Evolutionary conservation across 2,797 vertebrate species (phyloP).

Genomic region (Iguana delicatissima): DNA sequence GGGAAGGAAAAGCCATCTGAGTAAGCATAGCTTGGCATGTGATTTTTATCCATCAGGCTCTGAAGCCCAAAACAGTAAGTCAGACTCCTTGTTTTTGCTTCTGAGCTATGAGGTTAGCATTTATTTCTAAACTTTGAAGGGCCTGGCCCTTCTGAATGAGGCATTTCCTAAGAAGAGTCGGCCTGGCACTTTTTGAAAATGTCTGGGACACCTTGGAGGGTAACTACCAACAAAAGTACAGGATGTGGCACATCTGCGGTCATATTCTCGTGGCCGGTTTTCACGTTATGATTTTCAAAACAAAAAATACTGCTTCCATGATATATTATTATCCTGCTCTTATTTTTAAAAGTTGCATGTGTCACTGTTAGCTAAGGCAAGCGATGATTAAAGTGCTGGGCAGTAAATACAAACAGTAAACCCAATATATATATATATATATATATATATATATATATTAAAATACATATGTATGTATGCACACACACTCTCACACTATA

Average conservation of each 20-base stretch:
- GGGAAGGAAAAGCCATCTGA: background rate
- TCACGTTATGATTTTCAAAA: slow-evolving; percentile 56
- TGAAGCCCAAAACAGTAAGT: background rate
- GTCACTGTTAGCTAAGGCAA: slow-evolving; percentile 69
- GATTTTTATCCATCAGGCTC: background rate
- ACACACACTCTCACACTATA: background rate
- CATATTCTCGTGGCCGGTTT: slow-evolving; percentile 45
- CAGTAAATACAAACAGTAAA: slow-evolving; percentile 76
- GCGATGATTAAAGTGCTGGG: slow-evolving; percentile 80
- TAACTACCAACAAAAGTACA: accelerated
- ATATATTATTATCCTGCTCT: slow-evolving; percentile 66
- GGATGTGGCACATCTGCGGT: accelerated
- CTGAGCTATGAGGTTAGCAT: background rate
- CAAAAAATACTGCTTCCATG: slow-evolving; percentile 70
- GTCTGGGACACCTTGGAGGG: accelerated
- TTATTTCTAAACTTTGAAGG: too few species aligned
- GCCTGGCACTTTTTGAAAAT: too few species aligned
- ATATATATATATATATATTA: background rate
- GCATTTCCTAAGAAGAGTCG: background rate
- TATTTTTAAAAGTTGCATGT: slow-evolving; percentile 58
- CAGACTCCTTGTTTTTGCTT: background rate
- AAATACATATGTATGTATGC: background rate
- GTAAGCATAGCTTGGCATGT: background rate
- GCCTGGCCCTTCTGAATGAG: too few species aligned
- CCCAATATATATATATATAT: slow-evolving; percentile 37